Evolutionary conservation across 2,113 vertebrate species (phyloP).

Genomic region (Oryzias melastigma): DNA sequence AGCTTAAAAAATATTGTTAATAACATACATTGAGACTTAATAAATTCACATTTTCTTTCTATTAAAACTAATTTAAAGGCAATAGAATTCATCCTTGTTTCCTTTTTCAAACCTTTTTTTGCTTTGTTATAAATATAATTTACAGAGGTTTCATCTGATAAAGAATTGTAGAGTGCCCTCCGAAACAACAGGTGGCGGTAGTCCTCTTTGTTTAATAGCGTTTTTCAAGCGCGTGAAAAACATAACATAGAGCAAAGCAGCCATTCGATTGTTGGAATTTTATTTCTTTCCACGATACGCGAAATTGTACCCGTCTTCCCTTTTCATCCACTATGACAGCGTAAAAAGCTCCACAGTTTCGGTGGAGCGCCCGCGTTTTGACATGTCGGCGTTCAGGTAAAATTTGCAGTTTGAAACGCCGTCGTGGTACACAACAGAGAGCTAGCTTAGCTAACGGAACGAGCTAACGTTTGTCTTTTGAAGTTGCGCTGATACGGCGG

Average conservation of each 20-base stretch:
- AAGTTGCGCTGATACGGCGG: too few relatives aligned
- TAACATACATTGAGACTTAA: too few relatives aligned
- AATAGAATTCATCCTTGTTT: too few relatives aligned
- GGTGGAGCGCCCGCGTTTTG: neutral
- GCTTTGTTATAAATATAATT: too few relatives aligned
- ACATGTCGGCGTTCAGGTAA: conserved; percentile 64
- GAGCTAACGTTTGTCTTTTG: conserved; percentile 9
- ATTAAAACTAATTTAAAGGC: too few relatives aligned
- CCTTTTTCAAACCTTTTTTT: too few relatives aligned
- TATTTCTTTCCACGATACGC: neutral
- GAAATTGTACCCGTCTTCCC: neutral
- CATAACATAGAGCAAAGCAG: neutral
- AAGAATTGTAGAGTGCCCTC: neutral
- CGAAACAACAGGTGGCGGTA: conserved; percentile 23
- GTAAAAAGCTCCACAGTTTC: conserved; percentile 3
- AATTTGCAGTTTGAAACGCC: neutral
- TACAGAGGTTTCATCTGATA: neutral
- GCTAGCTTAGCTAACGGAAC: conserved; percentile 32
- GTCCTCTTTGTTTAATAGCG: neutral
- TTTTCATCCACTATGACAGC: neutral
- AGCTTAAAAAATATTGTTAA: too few relatives aligned
- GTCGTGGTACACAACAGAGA: neutral
- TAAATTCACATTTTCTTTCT: too few relatives aligned
- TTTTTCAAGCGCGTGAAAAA: neutral
- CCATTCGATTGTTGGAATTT: neutral